Evolutionary conservation across 1,140 invertebrate genomes (phyloP).

Genomic region (Philopotamus ludificatus): DNA sequence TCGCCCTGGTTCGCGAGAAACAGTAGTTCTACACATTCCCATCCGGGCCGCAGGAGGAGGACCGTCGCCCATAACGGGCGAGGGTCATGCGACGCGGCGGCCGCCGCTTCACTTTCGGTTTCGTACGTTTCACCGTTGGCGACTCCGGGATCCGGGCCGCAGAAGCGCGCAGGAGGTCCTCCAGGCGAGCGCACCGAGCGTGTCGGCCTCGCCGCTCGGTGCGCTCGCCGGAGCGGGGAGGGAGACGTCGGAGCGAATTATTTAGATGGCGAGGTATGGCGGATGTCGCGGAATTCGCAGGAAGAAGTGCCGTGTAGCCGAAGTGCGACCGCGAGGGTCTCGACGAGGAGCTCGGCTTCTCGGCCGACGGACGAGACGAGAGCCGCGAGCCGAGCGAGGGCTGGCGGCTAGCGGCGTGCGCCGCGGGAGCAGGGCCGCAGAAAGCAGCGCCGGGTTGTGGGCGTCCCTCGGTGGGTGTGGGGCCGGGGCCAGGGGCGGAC

Average conservation of each 20-base stretch:
- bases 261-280: too few species aligned
- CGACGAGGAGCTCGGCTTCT: slow-evolving; percentile 13
- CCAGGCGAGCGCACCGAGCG: not conserved
- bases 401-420: slow-evolving; percentile 3
- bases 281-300: too few species aligned
- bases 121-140: slow-evolving; percentile 40
- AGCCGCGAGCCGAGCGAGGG: slow-evolving; percentile 13
- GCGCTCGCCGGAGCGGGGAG: too few species aligned
- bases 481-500: slow-evolving; percentile 4
- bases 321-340: not conserved
- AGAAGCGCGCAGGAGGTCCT: slow-evolving; percentile 15
- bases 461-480: not conserved
- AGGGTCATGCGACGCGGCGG: not conserved
- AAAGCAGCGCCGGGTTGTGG: not conserved
- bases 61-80: too few species aligned
- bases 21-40: too few species aligned
- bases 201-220: slow-evolving; percentile 10
- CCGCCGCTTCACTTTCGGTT: slow-evolving; percentile 35
- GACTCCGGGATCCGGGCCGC: slow-evolving; percentile 23
- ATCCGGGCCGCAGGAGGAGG: too few species aligned
- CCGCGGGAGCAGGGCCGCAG: not conserved
- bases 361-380: slow-evolving; percentile 8
- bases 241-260: too few species aligned
- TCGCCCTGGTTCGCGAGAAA: not conserved
- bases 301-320: not conserved